Evolutionary conservation across 2,113 vertebrate genomes (phyloP), one percentile per base, ranked within the genome.

Genomic region (Rhombomys opimus): DNA sequence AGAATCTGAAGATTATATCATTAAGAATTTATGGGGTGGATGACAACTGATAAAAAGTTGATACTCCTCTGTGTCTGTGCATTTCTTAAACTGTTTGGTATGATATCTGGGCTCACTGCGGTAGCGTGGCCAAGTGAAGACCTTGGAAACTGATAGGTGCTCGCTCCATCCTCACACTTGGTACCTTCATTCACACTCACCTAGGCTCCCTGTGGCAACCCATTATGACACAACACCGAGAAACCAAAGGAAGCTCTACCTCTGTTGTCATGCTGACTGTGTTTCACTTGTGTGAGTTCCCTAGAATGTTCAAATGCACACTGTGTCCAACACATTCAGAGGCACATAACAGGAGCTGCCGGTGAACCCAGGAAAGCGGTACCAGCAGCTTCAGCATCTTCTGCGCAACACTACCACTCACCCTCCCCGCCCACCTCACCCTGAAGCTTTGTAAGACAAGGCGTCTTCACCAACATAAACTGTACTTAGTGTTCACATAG

Each of bases 81-180:
- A 2, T 68, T 46, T 5, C 30, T 1, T 68, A 67, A 30, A 68
- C 20, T 87, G 32, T 46, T 12, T 68, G 18, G 30, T 38, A 52
- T 46, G 8, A 7, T 20, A 35, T 13, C 2, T 2, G 6, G 46
- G 6, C 30, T 84, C 46, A 22, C 2, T 23, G 17, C 20, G 68
- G 2, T 1, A 35, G 41, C 0, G 1, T 20, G 20, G 2, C 2
- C 5, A 50, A 52, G 46, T 67, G 65, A 32, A 13, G 2, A 25
- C 27, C 2, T 67, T 27, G 32, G 27, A 86, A 17, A 68, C 25
- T 86, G 25, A 32, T 11, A 87, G 7, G 5, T 23, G 4, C 15
- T 67, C 25, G 4, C 15, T 67, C 25, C 81, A 5, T 32, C 13
- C 65, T 65, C 14, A 46, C 30, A 18, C 13, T 46, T 67, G 25